Evolutionary conservation across 2,888 invertebrate genomes (phyloP).

Genomic region (Nemoura dubitans): DNA sequence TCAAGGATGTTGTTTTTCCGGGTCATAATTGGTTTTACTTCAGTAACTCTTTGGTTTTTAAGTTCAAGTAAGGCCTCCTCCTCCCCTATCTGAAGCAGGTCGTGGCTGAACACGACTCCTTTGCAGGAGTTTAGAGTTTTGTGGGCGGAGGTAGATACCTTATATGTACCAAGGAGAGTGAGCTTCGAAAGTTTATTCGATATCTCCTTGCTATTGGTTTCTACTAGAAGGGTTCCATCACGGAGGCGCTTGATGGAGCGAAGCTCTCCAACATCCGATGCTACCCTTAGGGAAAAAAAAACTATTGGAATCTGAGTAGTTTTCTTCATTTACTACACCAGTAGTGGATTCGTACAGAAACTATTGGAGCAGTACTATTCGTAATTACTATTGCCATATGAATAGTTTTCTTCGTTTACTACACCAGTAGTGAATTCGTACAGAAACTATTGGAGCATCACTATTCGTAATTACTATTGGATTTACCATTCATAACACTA

Average conservation of each 20-base stretch:
- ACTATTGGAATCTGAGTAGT: too few species aligned
- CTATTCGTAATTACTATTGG: too few species aligned
- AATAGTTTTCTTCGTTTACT: too few species aligned
- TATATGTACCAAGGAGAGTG: background rate
- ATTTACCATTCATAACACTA: too few species aligned
- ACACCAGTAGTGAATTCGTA: too few species aligned
- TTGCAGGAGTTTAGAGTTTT: background rate
- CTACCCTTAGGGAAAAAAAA: too few species aligned
- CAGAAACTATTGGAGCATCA: too few species aligned
- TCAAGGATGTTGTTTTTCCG: background rate
- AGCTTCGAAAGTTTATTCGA: too few species aligned
- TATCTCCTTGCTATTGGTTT: background rate
- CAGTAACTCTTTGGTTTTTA: background rate
- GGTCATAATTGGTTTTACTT: background rate
- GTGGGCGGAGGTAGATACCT: background rate
- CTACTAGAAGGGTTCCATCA: background rate
- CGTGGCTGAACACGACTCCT: background rate
- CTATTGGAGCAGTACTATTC: too few species aligned
- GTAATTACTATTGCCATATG: too few species aligned
- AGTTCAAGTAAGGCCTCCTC: background rate
- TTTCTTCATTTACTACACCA: too few species aligned
- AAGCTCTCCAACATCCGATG: background rate
- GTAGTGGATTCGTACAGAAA: too few species aligned
- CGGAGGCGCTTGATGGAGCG: background rate
- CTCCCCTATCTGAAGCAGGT: background rate